Evolutionary conservation across 2,888 invertebrate species (phyloP), one percentile per base, ranked within the genome.

Genomic region (Troides aeacus): DNA sequence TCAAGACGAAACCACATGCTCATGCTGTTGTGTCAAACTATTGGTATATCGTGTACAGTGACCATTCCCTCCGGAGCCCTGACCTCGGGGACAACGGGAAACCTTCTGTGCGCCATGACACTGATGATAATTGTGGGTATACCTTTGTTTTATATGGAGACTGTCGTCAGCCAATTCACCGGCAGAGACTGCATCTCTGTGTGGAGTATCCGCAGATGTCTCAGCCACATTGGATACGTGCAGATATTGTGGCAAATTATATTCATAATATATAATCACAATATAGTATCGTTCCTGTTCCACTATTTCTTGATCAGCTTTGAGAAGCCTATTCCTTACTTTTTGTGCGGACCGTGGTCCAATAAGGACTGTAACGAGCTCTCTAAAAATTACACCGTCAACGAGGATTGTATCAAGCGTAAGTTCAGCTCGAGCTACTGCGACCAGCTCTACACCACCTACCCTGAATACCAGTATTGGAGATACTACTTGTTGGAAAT

Each of bases 271-370:
- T 80, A 82, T 66, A 85, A 84, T 59, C 89, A 90, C 71, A 72
- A 76, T 0, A 62, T 79, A 7, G 77, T 80, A n/a, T 74, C 87
- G 0, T 89, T 89, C 61, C 66, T 81, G 2, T 62, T 90, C 7
- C 89, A 91, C 76, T 92, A 91, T 69, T 81, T 90, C n/a, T 74
- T 91, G 15, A 83, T 91, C 70, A 88, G 84, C 68, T 90, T 91
- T 42, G 89, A 92, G 75, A 80, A 80, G 23, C 87, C 88, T 0
- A 77, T 87, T 39, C 90, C 90, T 3, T 92, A 82, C 73, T 84
- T 83, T 69, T 69, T 74, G 0, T 92, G 92, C 69, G 90, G 90
- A 2, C 46, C 68, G 0, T 89, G 88, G 89, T 72, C 84, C 8
- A 77, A 76, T 0, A 66, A 59, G 3, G 70, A 81, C 18, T 91